These are phyloP conservation scores for Oreamnos americanus DNA, from an alignment of 2,113 vertebrate species.

Conservation along the genomic window DNA sequence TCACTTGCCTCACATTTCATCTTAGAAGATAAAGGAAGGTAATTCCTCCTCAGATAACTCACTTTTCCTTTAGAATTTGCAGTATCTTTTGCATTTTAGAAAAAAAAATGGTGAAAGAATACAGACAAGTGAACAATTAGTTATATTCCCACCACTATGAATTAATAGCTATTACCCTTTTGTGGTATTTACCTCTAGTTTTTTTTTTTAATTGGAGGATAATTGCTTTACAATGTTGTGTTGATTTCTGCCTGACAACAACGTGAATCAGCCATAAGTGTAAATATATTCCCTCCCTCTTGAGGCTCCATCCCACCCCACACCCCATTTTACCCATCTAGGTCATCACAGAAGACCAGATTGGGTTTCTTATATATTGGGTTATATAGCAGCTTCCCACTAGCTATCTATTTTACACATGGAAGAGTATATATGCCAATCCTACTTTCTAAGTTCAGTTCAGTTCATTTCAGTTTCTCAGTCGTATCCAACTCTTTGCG, in stretches of 20 bases:
- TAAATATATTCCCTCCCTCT: background rate
- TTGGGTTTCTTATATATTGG: background rate
- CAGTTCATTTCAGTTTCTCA: background rate
- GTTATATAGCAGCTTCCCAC: background rate
- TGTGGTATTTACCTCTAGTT: background rate
- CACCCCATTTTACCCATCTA: background rate
- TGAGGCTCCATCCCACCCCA: background rate
- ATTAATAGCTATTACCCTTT: background rate
- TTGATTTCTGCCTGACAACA: background rate
- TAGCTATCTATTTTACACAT: background rate
- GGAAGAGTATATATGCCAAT: background rate
- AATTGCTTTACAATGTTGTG: background rate
- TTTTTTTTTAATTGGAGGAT: background rate
- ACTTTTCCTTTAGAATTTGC: background rate
- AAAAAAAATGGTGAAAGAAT: background rate
- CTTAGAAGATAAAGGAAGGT: background rate
- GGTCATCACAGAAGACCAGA: background rate
- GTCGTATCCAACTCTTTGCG: background rate
- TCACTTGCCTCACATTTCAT: background rate
- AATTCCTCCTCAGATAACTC: background rate
- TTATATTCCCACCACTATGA: background rate
- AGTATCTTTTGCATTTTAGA: background rate
- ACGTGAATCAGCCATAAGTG: background rate
- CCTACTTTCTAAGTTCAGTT: background rate
- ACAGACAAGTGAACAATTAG: background rate